phyloP scores from a whole-genome alignment of 2,888 invertebrate genomes.

The Archips xylosteana region DNA sequence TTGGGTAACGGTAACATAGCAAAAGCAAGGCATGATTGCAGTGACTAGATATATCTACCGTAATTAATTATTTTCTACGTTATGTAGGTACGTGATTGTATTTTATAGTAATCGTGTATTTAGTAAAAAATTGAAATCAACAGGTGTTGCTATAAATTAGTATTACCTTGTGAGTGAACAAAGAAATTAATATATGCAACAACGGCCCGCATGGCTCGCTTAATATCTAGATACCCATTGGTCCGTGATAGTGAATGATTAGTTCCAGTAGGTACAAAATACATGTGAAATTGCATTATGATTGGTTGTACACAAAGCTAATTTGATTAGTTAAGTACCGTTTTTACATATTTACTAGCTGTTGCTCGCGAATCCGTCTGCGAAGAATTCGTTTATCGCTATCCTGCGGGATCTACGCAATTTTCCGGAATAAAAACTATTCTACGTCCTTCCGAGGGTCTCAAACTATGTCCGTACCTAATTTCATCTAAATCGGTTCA shows the following conservation, averaged over 20 bases:
- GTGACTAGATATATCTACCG: too few relatives aligned
- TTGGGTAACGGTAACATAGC: too few relatives aligned
- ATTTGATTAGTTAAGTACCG: constrained; percentile 6
- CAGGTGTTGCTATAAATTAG: background rate
- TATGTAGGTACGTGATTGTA: background rate
- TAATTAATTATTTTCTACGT: background rate
- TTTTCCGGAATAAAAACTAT: too few relatives aligned
- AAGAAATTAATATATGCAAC: constrained; percentile 54
- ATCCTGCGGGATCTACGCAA: too few relatives aligned
- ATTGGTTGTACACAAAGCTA: constrained; percentile 22
- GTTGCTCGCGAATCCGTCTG: background rate
- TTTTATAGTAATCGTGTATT: background rate
- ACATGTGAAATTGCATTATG: constrained; percentile 31
- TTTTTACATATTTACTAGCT: background rate
- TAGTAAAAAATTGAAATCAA: background rate
- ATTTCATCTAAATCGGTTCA: too few relatives aligned
- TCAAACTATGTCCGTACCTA: too few relatives aligned
- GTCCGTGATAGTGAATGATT: constrained; percentile 56
- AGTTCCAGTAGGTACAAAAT: constrained; percentile 44
- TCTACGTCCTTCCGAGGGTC: too few relatives aligned
- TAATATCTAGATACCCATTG: constrained; percentile 59
- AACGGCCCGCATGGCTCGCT: constrained; percentile 59
- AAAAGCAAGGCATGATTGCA: background rate
- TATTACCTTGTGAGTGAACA: background rate
- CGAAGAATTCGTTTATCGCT: too few relatives aligned